These are phyloP conservation scores for Sciurus niger DNA, from an alignment of 2,113 vertebrate genomes.

Conservation along the genomic window DNA sequence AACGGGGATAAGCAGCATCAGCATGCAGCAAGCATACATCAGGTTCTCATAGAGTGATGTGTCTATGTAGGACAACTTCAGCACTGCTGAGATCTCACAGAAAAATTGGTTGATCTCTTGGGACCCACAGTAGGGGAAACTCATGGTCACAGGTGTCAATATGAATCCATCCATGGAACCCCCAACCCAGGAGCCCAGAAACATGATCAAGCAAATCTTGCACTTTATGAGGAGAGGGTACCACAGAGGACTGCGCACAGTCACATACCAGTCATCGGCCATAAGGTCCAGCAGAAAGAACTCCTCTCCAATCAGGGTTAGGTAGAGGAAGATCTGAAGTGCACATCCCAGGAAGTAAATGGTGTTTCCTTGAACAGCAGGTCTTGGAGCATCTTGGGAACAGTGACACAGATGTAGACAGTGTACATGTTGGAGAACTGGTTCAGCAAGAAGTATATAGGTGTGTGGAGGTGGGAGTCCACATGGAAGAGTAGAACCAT, in stretches of 20 bases:
- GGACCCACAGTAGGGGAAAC: slow-evolving; percentile 66
- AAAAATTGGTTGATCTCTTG: slow-evolving; percentile 70
- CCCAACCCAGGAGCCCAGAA: slow-evolving; percentile 58
- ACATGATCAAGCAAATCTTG: slow-evolving; percentile 63
- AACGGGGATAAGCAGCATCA: slow-evolving; percentile 68
- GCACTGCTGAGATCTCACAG: slow-evolving; percentile 62
- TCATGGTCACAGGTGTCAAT: slow-evolving; percentile 67
- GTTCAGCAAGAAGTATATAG: slow-evolving; percentile 80
- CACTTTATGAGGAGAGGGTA: slow-evolving; percentile 70
- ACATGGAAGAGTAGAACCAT: slow-evolving; percentile 73
- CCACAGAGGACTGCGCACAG: slow-evolving; percentile 59
- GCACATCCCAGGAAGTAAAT: slow-evolving; percentile 74
- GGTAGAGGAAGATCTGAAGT: slow-evolving; percentile 73
- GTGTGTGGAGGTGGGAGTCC: slow-evolving; percentile 62
- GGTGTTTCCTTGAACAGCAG: slow-evolving; percentile 69
- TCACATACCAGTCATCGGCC: slow-evolving; percentile 71
- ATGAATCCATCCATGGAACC: slow-evolving; percentile 75
- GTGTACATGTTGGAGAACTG: slow-evolving; percentile 76
- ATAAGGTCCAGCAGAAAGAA: slow-evolving; percentile 74
- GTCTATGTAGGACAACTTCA: slow-evolving; percentile 63
- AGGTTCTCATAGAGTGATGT: slow-evolving; percentile 60
- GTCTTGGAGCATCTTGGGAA: slow-evolving; percentile 75
- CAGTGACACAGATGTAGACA: slow-evolving; percentile 69
- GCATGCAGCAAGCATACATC: slow-evolving; percentile 59
- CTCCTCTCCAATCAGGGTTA: slow-evolving; percentile 59